Conservation (phyloP, 1,140 invertebrate species). For the Dreissena rostriformis region DNA sequence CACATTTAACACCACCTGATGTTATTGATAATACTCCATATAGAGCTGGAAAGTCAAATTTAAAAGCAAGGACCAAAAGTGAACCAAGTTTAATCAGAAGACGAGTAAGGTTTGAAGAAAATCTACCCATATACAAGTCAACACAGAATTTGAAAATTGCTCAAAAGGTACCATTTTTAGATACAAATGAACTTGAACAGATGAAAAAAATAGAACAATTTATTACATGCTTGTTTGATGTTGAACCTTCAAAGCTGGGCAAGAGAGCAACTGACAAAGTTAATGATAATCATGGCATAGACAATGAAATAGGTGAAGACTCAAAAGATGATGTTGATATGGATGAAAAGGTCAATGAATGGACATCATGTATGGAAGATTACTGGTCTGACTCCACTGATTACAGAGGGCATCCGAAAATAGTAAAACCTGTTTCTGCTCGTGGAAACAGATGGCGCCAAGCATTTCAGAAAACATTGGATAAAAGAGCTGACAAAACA, state of each 20-base stretch:
- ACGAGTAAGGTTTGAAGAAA: conserved; percentile 38
- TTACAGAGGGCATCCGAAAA: conserved; percentile 15
- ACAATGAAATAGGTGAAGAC: background rate
- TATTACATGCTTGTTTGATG: conserved; percentile 40
- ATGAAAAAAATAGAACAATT: conserved; percentile 50
- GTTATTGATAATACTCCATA: conserved; percentile 54
- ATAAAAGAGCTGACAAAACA: background rate
- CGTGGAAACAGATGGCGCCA: background rate
- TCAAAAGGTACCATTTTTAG: background rate
- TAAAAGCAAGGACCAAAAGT: conserved; percentile 44
- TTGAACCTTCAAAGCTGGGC: conserved; percentile 30
- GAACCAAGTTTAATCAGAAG: conserved; percentile 39
- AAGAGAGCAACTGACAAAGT: background rate
- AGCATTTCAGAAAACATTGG: background rate
- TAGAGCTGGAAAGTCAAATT: conserved; percentile 36
- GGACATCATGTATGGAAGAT: no score
- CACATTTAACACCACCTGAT: conserved; percentile 19
- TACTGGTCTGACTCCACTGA: no score
- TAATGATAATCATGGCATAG: background rate
- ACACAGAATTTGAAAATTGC: conserved; percentile 3
- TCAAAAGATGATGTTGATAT: background rate
- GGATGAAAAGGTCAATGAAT: no score
- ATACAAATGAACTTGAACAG: conserved; percentile 25
- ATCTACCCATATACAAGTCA: conserved; percentile 48
- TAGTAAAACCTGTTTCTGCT: conserved; percentile 23